These are phyloP conservation scores for Eulemur mongoz DNA, from an alignment of 2,797 vertebrate genomes.

Conservation along the genomic window DNA sequence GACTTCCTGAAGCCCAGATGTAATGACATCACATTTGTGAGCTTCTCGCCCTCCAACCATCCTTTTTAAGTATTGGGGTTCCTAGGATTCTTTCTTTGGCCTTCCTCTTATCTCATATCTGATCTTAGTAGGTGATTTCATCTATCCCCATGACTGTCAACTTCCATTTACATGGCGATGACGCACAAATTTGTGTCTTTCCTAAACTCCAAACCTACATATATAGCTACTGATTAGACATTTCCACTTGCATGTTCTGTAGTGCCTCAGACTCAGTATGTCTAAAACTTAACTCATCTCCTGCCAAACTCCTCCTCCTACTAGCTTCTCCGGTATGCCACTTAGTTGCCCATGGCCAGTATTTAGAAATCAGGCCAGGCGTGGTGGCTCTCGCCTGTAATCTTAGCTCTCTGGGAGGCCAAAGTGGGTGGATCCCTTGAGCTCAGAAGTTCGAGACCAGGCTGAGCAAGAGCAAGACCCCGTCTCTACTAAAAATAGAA, in stretches of 20 bases:
- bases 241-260: background rate
- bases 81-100: background rate
- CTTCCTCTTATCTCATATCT: background rate
- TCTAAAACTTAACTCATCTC: background rate
- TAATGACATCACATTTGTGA: background rate
- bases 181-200: slow-evolving; percentile 44
- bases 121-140: background rate
- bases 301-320: background rate
- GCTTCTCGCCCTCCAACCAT: background rate
- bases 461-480: too few species aligned
- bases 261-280: background rate
- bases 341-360: background rate
- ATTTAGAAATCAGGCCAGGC: background rate
- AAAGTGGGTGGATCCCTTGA: too few species aligned
- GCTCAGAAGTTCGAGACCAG: too few species aligned
- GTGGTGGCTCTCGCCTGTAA: too few species aligned
- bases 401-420: too few species aligned
- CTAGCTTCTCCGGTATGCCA: background rate
- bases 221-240: background rate
- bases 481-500: too few species aligned
- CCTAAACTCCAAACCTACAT: slow-evolving; percentile 21
- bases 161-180: slow-evolving; percentile 8
- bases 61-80: background rate
- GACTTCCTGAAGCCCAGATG: background rate
- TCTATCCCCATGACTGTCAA: slow-evolving; percentile 7